These are phyloP conservation scores for Rhodophaea formosa DNA, from an alignment of 2,888 invertebrate genomes.

Conservation along the genomic window DNA sequence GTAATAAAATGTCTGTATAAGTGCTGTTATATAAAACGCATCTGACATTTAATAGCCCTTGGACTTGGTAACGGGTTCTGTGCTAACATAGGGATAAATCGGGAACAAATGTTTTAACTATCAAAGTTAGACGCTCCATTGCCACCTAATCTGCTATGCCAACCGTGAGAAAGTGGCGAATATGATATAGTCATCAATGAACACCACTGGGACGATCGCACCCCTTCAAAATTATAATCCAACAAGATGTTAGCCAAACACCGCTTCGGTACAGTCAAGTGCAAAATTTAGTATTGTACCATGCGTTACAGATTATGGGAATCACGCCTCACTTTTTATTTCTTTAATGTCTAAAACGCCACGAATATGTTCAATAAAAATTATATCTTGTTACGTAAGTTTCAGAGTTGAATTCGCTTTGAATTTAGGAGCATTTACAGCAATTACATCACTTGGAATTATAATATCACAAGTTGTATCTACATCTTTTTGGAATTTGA, in stretches of 20 bases:
- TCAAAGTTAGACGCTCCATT: slow-evolving; percentile 48
- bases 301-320: slow-evolving; percentile 73
- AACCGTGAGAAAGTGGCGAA: slow-evolving; percentile 61
- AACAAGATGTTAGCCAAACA: slow-evolving; percentile 71
- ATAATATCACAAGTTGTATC: slow-evolving; percentile 36
- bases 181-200: slow-evolving; percentile 43
- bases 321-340: slow-evolving; percentile 57
- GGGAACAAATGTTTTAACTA: slow-evolving; percentile 14
- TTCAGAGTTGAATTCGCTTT: slow-evolving; percentile 33
- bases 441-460: slow-evolving; percentile 36
- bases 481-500: slow-evolving; percentile 22
- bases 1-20: too few species aligned
- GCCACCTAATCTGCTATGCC: slow-evolving; percentile 44
- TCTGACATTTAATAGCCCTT: too few species aligned
- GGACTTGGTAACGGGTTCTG: too few species aligned
- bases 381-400: neutral
- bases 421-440: slow-evolving; percentile 28
- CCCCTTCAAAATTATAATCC: slow-evolving; percentile 33
- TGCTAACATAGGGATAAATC: too few species aligned
- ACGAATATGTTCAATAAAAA: slow-evolving; percentile 16
- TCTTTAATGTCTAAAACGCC: slow-evolving; percentile 34
- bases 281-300: slow-evolving; percentile 70
- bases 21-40: too few species aligned
- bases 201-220: slow-evolving; percentile 34
- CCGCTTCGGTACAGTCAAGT: slow-evolving; percentile 60